Base-by-base conservation (phyloP, 2,797 vertebrate genomes). In the Acanthis flammea region DNA sequence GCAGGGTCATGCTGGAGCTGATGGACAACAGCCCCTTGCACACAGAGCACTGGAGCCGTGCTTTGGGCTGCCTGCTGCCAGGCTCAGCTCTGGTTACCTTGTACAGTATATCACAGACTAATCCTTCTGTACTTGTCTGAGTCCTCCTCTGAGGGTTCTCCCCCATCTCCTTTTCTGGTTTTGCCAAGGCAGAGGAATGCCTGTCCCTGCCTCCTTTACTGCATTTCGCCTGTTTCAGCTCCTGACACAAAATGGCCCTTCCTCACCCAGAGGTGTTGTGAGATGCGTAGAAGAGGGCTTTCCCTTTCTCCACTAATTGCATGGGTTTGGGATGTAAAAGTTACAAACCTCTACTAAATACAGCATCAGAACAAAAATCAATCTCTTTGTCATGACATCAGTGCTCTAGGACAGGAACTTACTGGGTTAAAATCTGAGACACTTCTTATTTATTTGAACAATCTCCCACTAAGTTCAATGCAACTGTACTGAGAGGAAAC, bases 1-100 rank as follows among this genome's bases (percentile, higher is more conserved):
- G 2, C 35, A 53, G 94, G 87, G 89, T 92, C 94, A 66, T 4
- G 60, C 91, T 77, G 85, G 35, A 92, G 91, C 87, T 96, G 90
- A 95, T 19, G 92, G 96, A 97, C 96, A 96, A 93, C 94, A 95
- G 96, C 88, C 91, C 77, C 85, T 57, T 91, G 96, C 91, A 67
- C 79, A 60, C 58, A 28, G 80, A 83, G 88, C 19, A 1, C 88
- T 60, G 91, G 65, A 88, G 90, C 86, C 8, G 3, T 5, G 73
- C 65, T 83, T 44, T 4, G 76, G 61, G 48, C 62, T 76, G 57
- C 31, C 1, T 57, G 28, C 19, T 89, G 83, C 91, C 90, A 90
- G 78, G 17, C 58, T 73, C 60, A 45, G 86, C 83, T 95, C 96
- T 83, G 71, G 58, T 91, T 96, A 76, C 94, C 25, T 25, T 25